phyloP scores from a whole-genome alignment of 2,888 invertebrate species.

The Aleiodes alternator region DNA sequence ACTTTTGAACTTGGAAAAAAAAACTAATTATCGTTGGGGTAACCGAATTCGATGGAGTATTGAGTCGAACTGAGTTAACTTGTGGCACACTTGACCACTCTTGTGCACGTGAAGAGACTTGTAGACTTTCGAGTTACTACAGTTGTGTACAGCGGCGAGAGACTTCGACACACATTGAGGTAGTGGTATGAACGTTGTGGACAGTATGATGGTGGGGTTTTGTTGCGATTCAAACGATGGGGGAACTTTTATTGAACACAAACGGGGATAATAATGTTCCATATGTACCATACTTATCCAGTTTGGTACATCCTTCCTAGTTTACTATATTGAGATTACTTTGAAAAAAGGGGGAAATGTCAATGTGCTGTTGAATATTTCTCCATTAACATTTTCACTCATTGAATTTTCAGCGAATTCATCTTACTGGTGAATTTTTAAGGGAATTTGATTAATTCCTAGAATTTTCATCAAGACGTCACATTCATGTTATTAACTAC shows the following conservation, averaged over 20 bases:
- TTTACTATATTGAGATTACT: conserved; percentile 53
- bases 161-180: background rate
- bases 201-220: conserved; percentile 5
- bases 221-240: conserved; percentile 37
- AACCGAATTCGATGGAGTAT: conserved; percentile 54
- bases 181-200: conserved; percentile 18
- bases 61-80: conserved; percentile 24
- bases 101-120: background rate
- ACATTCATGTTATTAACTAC: no score
- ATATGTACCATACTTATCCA: conserved; percentile 60
- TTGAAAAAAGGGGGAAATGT: background rate
- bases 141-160: background rate
- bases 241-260: conserved; percentile 52
- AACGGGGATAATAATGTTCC: conserved; percentile 49
- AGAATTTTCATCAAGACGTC: no score
- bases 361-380: conserved; percentile 19
- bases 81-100: no score
- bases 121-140: conserved; percentile 18
- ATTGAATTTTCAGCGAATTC: background rate
- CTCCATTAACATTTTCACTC: background rate
- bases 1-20: no score
- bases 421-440: no score
- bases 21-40: conserved; percentile 31
- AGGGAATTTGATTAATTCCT: no score
- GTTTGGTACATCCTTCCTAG: conserved; percentile 66